phyloP scores from a whole-genome alignment of 2,888 invertebrate species.

The Mythimna ferrago region DNA sequence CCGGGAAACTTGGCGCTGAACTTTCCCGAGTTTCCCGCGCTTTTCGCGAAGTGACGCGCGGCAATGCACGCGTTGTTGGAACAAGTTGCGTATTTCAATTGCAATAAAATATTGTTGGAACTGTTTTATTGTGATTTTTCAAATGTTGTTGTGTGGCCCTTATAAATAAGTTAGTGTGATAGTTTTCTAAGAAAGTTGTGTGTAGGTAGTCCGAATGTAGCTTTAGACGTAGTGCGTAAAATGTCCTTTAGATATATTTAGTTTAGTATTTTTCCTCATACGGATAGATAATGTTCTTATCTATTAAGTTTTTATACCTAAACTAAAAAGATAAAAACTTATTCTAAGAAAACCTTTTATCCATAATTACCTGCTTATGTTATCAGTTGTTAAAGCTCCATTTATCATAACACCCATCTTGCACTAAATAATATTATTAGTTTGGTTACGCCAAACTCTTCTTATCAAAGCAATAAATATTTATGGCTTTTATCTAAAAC shows the following conservation, averaged over 20 bases:
- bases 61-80: constrained; percentile 24
- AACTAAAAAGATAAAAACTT: too few species aligned
- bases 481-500: constrained; percentile 53
- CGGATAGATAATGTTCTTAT: too few species aligned
- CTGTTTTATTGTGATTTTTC: constrained; percentile 21
- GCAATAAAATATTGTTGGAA: constrained; percentile 12
- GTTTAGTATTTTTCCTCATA: too few species aligned
- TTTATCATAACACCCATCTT: background rate
- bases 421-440: constrained; percentile 28
- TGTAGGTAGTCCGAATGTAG: too few species aligned
- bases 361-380: background rate
- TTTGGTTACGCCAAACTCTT: constrained; percentile 34
- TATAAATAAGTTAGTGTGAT: background rate
- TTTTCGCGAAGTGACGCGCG: constrained; percentile 70
- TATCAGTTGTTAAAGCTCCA: constrained; percentile 18
- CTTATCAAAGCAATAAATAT: constrained; percentile 53
- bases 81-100: constrained; percentile 16
- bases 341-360: background rate
- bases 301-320: too few species aligned
- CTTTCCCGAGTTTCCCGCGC: constrained; percentile 87
- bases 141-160: background rate
- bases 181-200: background rate
- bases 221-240: background rate
- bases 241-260: too few species aligned
- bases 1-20: constrained; percentile 77